These are phyloP conservation scores for Arenaria interpres DNA, from an alignment of 2,113 vertebrate genomes.

Conservation along the genomic window DNA sequence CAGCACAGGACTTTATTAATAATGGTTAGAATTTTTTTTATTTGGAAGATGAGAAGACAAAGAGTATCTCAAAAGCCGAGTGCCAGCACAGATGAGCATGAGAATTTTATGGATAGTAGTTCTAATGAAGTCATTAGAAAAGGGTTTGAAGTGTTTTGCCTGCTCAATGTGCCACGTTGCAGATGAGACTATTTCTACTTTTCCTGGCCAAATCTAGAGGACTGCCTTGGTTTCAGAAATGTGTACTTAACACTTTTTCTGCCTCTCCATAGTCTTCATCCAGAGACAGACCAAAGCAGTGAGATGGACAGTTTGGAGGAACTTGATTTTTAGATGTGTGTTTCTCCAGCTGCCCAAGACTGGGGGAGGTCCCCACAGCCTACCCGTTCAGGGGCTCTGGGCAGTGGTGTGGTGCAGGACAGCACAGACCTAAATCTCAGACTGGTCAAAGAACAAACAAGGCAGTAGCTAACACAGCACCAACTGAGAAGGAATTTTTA, in stretches of 20 bases:
- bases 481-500: not conserved
- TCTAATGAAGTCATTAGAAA: not conserved
- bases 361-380: no score
- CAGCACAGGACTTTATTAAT: not conserved
- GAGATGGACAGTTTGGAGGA: not conserved
- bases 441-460: not conserved
- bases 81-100: not conserved
- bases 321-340: not conserved
- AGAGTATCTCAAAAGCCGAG: not conserved
- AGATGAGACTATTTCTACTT: not conserved
- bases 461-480: not conserved
- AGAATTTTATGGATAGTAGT: not conserved
- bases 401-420: not conserved
- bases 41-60: not conserved
- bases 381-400: accelerated
- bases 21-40: not conserved
- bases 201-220: not conserved
- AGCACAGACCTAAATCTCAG: not conserved
- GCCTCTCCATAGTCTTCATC: not conserved
- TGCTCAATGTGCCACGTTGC: not conserved
- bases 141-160: not conserved
- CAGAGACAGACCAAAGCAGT: not conserved
- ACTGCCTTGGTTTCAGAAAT: not conserved
- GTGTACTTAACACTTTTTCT: accelerated
- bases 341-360: not conserved